Evolutionary conservation across 30 jellyfish, hydroid and myxozoan genomes (phyloP).

Genomic region (Aurelia aurita): DNA sequence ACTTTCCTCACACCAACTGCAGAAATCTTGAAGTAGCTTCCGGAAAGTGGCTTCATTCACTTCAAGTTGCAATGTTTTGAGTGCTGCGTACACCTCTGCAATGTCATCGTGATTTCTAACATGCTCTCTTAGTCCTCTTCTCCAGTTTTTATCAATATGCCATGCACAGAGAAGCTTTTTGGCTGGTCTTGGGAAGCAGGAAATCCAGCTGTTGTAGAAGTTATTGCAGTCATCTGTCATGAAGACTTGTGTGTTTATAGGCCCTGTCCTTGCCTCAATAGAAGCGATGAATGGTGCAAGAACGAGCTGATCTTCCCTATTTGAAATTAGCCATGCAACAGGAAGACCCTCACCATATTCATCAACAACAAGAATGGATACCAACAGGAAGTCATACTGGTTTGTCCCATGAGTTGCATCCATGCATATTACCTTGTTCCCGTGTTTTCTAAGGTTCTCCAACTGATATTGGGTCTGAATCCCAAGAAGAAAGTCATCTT

Average conservation of each 20-base stretch:
- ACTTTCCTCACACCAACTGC: background rate
- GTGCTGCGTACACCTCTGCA: background rate
- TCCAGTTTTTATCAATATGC: slow-evolving; percentile 24
- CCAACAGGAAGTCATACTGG: slow-evolving; percentile 29
- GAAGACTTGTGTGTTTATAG: background rate
- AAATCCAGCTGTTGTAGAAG: slow-evolving; percentile 30
- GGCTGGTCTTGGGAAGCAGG: slow-evolving; percentile 13
- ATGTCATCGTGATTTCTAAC: background rate
- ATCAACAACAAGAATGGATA: background rate
- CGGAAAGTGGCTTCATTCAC: slow-evolving; percentile 8
- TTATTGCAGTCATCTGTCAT: slow-evolving; percentile 28
- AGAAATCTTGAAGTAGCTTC: slow-evolving; percentile 29
- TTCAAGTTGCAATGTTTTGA: slow-evolving; percentile 10
- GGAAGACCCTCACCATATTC: slow-evolving; percentile 57
- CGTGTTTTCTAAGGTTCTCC: too few relatives aligned
- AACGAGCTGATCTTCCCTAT: slow-evolving; percentile 29
- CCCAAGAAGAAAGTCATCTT: slow-evolving; percentile 29
- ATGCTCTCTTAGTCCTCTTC: background rate
- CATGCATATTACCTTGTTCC: slow-evolving; percentile 1
- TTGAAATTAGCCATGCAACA: slow-evolving; percentile 57
- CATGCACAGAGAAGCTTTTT: slow-evolving; percentile 29
- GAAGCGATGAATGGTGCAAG: slow-evolving; percentile 28
- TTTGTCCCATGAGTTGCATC: slow-evolving; percentile 38
- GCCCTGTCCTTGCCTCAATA: slow-evolving; percentile 18
- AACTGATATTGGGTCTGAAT: slow-evolving; percentile 33